These are phyloP conservation scores for Microtus montanus DNA, from an alignment of 2,113 vertebrate species.

Conservation along the genomic window DNA sequence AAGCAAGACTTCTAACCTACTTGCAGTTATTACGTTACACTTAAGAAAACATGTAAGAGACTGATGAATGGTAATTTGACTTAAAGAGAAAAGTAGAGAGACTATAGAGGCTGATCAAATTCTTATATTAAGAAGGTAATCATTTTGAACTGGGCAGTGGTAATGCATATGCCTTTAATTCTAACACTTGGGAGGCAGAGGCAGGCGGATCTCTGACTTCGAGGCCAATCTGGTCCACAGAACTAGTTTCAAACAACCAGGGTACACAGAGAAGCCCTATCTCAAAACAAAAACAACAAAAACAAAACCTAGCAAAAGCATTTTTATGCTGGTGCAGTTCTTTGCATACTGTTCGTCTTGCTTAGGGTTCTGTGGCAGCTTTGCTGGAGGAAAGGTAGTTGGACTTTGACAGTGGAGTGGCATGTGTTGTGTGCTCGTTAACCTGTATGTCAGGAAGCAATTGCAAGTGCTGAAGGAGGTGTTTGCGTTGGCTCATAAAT, in stretches of 20 bases:
- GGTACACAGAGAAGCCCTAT: not conserved
- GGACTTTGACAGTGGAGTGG: constrained; percentile 47
- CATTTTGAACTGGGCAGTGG: not conserved
- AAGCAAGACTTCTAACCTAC: constrained; percentile 16
- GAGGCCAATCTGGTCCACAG: not conserved
- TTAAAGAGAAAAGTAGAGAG: constrained; percentile 26
- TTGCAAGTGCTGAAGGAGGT: constrained; percentile 19
- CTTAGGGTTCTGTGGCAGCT: constrained; percentile 65
- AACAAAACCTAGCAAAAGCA: constrained; percentile 46
- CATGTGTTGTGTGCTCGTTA: constrained; percentile 33
- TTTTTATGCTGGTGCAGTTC: constrained; percentile 49
- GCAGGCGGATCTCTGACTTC: not conserved
- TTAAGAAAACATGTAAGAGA: constrained; percentile 18
- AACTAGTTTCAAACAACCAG: not conserved
- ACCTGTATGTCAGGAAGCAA: constrained; percentile 40
- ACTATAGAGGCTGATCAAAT: constrained; percentile 36
- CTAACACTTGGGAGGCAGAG: not conserved
- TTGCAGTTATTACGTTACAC: not conserved
- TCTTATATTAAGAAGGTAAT: constrained; percentile 66
- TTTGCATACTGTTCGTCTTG: not conserved
- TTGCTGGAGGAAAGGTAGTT: constrained; percentile 52
- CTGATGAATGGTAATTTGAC: constrained; percentile 48
- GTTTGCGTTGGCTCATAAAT: constrained; percentile 48
- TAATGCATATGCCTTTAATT: not conserved
- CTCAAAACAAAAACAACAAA: not conserved